A percentile compares a stretch with the other conserved stretches of the same genome.
Evolutionary conservation across 2,113 vertebrate genomes (phyloP).

Genomic region (Stercorarius parasiticus): DNA sequence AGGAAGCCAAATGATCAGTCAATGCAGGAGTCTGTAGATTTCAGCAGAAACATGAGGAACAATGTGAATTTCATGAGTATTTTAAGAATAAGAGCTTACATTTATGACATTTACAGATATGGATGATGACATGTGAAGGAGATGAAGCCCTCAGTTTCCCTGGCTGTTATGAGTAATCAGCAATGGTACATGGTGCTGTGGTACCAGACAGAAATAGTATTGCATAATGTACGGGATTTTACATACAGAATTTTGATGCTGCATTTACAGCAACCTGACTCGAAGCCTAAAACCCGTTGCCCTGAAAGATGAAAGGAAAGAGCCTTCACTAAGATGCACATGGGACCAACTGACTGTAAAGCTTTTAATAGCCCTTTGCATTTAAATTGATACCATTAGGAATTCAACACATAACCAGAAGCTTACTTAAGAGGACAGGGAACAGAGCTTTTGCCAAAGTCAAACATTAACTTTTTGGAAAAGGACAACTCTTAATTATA

Average conservation of each 20-base stretch:
- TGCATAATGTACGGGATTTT: background rate
- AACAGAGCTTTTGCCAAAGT: background rate
- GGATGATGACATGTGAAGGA: background rate
- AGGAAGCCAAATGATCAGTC: background rate
- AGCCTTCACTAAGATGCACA: background rate
- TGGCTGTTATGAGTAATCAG: background rate
- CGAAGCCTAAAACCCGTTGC: background rate
- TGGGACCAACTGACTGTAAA: background rate
- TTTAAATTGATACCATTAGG: background rate
- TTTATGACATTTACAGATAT: background rate
- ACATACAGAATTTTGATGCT: background rate
- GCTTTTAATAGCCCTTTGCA: background rate
- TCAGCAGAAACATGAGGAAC: background rate
- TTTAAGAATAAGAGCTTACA: background rate
- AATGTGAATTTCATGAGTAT: background rate
- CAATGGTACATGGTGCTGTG: background rate
- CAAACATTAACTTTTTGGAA: background rate
- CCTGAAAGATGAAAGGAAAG: background rate
- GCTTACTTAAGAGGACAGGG: background rate
- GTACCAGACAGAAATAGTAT: background rate
- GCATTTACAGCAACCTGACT: background rate
- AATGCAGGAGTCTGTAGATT: background rate
- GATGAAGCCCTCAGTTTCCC: background rate
- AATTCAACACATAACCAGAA: background rate
- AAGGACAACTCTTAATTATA: background rate